Evolutionary conservation across 2,888 invertebrate species (phyloP), one percentile per base, ranked within the genome.

Genomic region (Parthenolecanium corni): DNA sequence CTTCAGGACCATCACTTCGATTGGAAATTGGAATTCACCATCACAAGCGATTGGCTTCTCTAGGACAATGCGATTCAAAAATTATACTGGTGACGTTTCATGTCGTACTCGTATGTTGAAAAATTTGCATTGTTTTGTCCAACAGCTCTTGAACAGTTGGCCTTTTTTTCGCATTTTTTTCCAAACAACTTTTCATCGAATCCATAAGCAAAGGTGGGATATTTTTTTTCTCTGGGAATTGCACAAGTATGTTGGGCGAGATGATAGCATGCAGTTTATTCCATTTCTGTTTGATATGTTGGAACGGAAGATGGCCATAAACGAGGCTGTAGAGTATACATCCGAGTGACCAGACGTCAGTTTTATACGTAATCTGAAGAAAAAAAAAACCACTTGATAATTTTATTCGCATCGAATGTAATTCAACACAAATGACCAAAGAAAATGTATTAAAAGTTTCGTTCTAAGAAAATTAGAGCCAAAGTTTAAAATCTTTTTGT

Each of bases 341-440:
- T 21, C 97, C 97, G 68, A 97, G 77, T 0, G 95, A 94, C 97
- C 97, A 97, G 57, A 97, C 91, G 75, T 97, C 96, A 47, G 94
- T 89, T 71, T 89, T 92, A 68, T 83, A 87, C 66, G 87, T 86
- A 68, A 94, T 86, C 90, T 92, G 70, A 46, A 73, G 72, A 40
- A 53, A 46, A 40, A 51, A 47, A 20, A 31, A 52, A 57, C 52
- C 42, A 65, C 44, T 40, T 42, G 65, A 31, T 49, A n/a, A n/a
- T n/a, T n/a, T n/a, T n/a, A n/a, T n/a, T n/a, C n/a, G n/a, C n/a
- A n/a, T n/a, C n/a, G n/a, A n/a, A n/a, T n/a, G n/a, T n/a, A n/a
- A n/a, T n/a, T n/a, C 31, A 40, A 56, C 11, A 47, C 9, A 9
- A 47, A 20, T 9, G 16, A 47, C 11, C 16, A 16, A 9, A 9